These are phyloP conservation scores for Gastrophysa polygoni DNA, from an alignment of 2,888 invertebrate species.

Conservation along the genomic window DNA sequence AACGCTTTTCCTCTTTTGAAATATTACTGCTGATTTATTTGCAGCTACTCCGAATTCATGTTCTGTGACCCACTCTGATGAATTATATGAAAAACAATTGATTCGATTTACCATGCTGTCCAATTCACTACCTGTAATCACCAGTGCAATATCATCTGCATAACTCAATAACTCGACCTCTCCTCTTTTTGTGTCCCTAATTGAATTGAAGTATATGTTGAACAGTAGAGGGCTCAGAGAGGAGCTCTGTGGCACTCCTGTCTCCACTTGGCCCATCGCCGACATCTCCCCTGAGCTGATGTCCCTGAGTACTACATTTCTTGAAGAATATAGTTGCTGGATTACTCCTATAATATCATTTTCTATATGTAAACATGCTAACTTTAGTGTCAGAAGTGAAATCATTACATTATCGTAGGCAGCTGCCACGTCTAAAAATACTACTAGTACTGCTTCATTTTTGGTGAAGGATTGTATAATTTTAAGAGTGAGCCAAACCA, in stretches of 20 bases:
- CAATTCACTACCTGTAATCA: neutral
- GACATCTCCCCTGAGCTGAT: neutral
- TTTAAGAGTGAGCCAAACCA: neutral
- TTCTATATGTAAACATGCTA: neutral
- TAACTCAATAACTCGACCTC: neutral
- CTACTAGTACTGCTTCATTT: neutral
- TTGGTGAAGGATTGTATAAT: neutral
- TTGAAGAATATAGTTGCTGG: neutral
- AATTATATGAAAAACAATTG: too few species aligned
- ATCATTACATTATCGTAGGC: neutral
- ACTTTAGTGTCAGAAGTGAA: neutral
- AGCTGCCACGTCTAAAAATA: neutral
- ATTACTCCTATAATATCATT: neutral
- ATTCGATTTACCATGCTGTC: too few species aligned
- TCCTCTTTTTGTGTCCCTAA: neutral
- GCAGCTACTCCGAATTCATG: neutral
- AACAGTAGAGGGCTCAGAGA: neutral
- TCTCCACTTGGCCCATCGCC: neutral
- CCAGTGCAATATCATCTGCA: neutral
- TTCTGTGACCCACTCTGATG: too few species aligned
- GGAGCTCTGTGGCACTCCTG: neutral
- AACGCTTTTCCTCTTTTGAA: neutral
- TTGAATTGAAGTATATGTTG: neutral
- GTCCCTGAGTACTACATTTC: neutral
- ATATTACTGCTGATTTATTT: neutral